Conservation (phyloP, 1,140 invertebrate genomes). For the Chelonus insularis region DNA sequence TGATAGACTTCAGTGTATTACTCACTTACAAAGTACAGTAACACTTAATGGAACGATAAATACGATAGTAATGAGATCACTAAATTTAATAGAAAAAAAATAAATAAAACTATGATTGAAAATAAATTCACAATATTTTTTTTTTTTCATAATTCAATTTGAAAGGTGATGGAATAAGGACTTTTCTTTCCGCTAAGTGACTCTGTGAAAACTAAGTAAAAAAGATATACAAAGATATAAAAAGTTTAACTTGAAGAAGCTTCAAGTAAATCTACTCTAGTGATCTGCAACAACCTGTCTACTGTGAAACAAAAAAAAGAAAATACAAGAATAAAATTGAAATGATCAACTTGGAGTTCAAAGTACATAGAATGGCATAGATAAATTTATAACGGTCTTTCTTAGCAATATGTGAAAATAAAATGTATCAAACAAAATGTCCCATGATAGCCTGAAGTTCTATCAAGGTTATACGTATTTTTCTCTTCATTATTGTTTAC, state of each 20-base stretch:
- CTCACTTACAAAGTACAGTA: background rate
- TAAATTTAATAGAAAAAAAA: background rate
- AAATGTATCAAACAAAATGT: too few species aligned
- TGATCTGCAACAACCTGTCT: background rate
- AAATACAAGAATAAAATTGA: constrained; percentile 1
- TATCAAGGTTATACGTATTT: too few species aligned
- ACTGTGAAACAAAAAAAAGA: background rate
- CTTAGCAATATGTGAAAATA: too few species aligned
- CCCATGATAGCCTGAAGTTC: too few species aligned
- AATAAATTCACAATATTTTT: background rate
- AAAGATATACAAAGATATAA: background rate
- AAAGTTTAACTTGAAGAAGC: background rate
- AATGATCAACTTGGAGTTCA: background rate
- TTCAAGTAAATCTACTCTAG: constrained; percentile 1
- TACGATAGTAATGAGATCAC: too few species aligned
- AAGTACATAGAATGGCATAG: too few species aligned
- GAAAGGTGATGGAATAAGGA: background rate
- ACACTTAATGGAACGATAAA: too few species aligned
- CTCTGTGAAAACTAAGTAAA: background rate
- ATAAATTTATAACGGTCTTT: too few species aligned
- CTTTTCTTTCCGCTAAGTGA: background rate
- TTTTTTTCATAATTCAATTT: constrained; percentile 2
- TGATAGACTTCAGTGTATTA: background rate
- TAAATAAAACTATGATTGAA: background rate
- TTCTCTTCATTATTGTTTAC: too few species aligned